Evolutionary conservation across 2,113 vertebrate genomes (phyloP).

Genomic region (Glaucidium brasilianum): DNA sequence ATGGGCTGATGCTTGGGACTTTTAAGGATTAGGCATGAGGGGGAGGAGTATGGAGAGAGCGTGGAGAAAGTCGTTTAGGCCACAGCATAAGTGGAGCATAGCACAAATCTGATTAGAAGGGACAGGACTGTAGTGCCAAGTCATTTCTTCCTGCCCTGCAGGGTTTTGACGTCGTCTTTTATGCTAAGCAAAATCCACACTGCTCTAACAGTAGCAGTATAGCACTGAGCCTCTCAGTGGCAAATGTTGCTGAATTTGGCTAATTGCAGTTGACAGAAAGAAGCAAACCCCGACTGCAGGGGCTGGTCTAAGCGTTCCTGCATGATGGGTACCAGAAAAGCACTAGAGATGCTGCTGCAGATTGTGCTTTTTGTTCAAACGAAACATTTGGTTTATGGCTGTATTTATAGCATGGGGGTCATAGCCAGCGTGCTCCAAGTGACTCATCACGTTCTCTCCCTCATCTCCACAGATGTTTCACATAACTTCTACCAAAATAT

Average conservation of each 20-base stretch:
- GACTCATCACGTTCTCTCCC: background rate
- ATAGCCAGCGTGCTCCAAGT: background rate
- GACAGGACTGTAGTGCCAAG: background rate
- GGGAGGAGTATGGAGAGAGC: background rate
- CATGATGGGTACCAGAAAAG: background rate
- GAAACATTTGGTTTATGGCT: background rate
- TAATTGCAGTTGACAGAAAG: background rate
- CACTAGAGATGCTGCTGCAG: background rate
- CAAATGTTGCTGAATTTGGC: background rate
- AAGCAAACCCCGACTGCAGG: background rate
- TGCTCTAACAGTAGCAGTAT: background rate
- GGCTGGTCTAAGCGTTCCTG: background rate
- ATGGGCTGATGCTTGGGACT: background rate
- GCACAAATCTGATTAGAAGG: background rate
- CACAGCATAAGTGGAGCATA: background rate
- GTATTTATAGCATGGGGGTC: background rate
- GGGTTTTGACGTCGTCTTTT: background rate
- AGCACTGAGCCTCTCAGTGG: background rate
- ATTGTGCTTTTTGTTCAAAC: background rate
- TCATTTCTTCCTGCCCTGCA: slow-evolving; percentile 5
- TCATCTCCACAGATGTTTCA: background rate
- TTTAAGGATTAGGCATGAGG: background rate
- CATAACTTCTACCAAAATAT: background rate
- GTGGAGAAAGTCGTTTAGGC: background rate
- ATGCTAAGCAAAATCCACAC: background rate